These are phyloP conservation scores for Otolemur garnettii DNA, from an alignment of 2,113 vertebrate species.

Conservation along the genomic window DNA sequence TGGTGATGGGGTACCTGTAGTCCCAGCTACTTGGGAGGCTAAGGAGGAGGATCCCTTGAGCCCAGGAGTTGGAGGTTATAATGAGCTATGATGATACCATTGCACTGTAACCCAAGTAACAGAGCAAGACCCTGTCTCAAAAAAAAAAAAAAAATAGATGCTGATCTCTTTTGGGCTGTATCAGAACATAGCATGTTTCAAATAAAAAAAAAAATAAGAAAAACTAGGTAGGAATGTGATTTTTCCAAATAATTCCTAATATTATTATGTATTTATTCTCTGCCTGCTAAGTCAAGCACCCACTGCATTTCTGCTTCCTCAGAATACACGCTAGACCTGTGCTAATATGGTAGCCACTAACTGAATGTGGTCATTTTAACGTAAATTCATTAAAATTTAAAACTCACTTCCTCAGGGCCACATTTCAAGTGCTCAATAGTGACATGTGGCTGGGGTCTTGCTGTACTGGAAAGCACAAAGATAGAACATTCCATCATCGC, in stretches of 20 bases:
- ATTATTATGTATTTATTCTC: neutral
- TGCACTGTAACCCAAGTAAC: too few relatives aligned
- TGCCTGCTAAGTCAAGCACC: neutral
- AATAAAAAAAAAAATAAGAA: neutral
- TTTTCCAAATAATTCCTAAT: neutral
- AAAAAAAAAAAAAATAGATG: neutral
- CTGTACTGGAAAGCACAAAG: neutral
- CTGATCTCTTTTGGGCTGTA: neutral
- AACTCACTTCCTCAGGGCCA: neutral
- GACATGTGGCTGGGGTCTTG: neutral
- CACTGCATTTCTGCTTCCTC: neutral
- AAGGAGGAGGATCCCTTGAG: too few relatives aligned
- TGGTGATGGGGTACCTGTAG: too few relatives aligned
- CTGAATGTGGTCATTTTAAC: neutral
- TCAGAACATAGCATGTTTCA: conserved; percentile 1
- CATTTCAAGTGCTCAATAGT: neutral
- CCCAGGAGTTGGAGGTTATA: too few relatives aligned
- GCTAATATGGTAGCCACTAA: neutral
- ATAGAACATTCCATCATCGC: neutral
- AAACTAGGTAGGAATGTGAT: neutral
- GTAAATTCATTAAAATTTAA: conserved; percentile 6
- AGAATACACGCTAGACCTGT: neutral
- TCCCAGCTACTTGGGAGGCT: too few relatives aligned
- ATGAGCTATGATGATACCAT: too few relatives aligned
- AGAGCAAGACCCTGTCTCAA: too few relatives aligned